These are phyloP conservation scores for Agrochola lychnidis DNA, from an alignment of 2,888 invertebrate species.

Conservation along the genomic window DNA sequence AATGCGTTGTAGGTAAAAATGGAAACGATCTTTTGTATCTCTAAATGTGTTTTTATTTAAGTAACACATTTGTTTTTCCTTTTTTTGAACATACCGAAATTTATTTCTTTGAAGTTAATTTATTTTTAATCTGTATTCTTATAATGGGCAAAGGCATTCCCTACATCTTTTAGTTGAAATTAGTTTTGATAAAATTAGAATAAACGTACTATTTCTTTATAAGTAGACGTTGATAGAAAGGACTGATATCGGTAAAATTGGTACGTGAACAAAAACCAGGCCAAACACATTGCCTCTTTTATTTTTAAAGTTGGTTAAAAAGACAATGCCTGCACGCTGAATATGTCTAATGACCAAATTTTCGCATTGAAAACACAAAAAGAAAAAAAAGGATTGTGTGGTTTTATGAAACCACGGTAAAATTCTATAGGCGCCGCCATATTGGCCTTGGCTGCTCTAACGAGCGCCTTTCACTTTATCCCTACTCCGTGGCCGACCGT, in stretches of 20 bases:
- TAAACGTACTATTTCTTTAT: neutral
- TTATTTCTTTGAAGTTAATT: conserved; percentile 19
- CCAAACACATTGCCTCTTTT: neutral
- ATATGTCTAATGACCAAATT: neutral
- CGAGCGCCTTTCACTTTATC: no score
- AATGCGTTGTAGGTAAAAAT: conserved; percentile 28
- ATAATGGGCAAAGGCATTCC: neutral
- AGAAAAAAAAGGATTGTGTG: no score
- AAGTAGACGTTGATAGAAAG: neutral
- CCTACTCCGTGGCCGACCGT: no score
- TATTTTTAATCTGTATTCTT: conserved; percentile 17
- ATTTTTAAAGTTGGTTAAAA: neutral
- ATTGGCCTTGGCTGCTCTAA: no score
- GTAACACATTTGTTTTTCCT: neutral
- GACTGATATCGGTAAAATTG: no score
- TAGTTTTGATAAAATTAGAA: neutral
- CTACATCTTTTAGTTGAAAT: neutral
- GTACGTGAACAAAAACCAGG: neutral
- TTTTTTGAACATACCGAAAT: neutral
- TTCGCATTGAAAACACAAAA: conserved; percentile 10
- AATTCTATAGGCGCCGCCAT: no score
- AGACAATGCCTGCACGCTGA: neutral
- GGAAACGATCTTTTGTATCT: conserved; percentile 10
- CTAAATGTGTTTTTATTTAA: conserved; percentile 28
- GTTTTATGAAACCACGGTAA: no score